phyloP scores from a whole-genome alignment of 2,797 vertebrate species.

The Numenius phaeopus region DNA sequence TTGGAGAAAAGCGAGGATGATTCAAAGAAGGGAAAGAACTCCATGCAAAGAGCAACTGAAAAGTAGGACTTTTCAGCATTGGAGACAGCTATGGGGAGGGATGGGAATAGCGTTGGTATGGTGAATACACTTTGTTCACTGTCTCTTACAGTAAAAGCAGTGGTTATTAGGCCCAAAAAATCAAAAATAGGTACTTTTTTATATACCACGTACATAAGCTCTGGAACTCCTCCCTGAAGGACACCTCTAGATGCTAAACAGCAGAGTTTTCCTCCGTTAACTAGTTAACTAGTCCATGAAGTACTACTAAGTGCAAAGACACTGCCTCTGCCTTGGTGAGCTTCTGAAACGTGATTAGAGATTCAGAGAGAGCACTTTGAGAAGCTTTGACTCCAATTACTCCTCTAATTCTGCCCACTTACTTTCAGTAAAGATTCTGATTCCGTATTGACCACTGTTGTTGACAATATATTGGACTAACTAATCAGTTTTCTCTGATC shows the following conservation, averaged over 20 bases:
- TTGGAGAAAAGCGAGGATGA: background rate
- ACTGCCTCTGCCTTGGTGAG: background rate
- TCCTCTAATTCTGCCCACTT: background rate
- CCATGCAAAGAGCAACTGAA: background rate
- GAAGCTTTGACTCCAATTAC: background rate
- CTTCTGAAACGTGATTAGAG: background rate
- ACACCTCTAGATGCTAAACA: background rate
- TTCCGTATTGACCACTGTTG: background rate
- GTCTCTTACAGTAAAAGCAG: background rate
- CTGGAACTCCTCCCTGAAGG: background rate
- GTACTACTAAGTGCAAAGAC: background rate
- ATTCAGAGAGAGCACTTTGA: background rate
- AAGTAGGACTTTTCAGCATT: background rate
- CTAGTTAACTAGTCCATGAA: background rate
- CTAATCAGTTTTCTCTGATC: background rate
- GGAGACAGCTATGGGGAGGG: fast-evolving
- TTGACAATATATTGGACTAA: background rate
- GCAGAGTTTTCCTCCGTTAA: background rate
- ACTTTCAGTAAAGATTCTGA: background rate
- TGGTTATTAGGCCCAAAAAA: background rate
- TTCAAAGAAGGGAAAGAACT: background rate
- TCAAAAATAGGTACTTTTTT: background rate
- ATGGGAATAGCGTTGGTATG: background rate
- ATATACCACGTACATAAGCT: background rate
- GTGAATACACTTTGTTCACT: background rate